Base-by-base conservation (phyloP, 2,888 invertebrate genomes). In the Subacronicta megacephala region DNA sequence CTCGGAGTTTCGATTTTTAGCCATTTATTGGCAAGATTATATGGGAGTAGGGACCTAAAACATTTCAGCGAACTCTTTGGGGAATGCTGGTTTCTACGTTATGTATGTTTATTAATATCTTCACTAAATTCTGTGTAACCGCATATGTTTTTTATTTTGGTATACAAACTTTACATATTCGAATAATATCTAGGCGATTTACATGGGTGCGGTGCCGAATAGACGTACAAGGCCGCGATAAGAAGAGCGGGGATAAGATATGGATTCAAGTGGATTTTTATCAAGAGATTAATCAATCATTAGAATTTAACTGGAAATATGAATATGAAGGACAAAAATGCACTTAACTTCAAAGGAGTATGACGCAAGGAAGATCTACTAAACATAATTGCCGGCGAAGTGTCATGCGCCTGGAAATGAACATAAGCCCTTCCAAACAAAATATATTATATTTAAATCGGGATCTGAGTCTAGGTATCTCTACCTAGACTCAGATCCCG, bases 201-300 rank as follows among this genome's bases (percentile, higher is more conserved):
- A 50, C 31, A 44, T 38, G 52, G 52, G 45, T 46, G 31, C 15
- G 41, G 67, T 62, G 65, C 49, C 45, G 53, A 57, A 64, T 7
- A n/a, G 41, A 29, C 29, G 20, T n/a, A 37, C 67, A 59, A 70
- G 66, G 67, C 59, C 38, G 45, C 36, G 67, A 70, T 70, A 66
- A 65, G 35, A 44, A 44, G 16, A 12, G 31, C 35, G 17, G 26
- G 54, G 49, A 62, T 66, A 70, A 56, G 66, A 71, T 62, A 56
- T 23, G 42, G 57, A 49, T 52, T 46, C 18, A 9, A 57, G 45
- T 70, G 54, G 50, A 47, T 0, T 49, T 54, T 61, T 60, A 69
- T 60, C 60, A 45, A 1, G 3, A 36, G 35, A 45, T 45, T 50
- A 57, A 5, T n/a, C 26, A 31, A 31, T 31, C 31, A 40, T 49